phyloP scores from a whole-genome alignment of 2,888 invertebrate species.

The Pseudococcus viburni region DNA sequence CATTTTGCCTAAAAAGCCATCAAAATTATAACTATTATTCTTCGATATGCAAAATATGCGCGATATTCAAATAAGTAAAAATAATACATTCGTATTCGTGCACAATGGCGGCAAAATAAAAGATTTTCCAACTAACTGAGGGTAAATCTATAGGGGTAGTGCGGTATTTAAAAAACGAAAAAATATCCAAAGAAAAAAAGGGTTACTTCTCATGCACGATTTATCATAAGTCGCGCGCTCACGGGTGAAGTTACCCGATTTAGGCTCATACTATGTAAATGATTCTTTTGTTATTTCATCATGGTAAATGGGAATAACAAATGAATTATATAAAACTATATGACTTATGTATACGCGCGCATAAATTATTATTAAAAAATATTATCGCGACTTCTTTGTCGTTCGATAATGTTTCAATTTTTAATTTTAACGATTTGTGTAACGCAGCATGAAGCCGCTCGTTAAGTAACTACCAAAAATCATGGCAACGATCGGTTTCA shows the following conservation, averaged over 20 bases:
- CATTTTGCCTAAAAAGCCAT: slow-evolving; percentile 58
- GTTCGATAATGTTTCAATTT: slow-evolving; percentile 61
- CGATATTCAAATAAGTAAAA: slow-evolving; percentile 63
- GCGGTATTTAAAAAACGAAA: slow-evolving; percentile 61
- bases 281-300: slow-evolving; percentile 61
- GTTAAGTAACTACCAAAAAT: slow-evolving; percentile 56
- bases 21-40: slow-evolving; percentile 62
- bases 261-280: slow-evolving; percentile 61
- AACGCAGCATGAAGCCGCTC: slow-evolving; percentile 61
- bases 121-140: slow-evolving; percentile 59
- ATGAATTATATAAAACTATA: slow-evolving; percentile 64
- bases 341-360: slow-evolving; percentile 46
- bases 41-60: slow-evolving; percentile 63
- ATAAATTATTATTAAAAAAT: slow-evolving; percentile 62
- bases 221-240: slow-evolving; percentile 59
- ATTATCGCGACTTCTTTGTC: slow-evolving; percentile 48
- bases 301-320: slow-evolving; percentile 64
- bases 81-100: slow-evolving; percentile 50
- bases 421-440: slow-evolving; percentile 62
- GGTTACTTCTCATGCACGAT: slow-evolving; percentile 62
- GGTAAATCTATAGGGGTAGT: slow-evolving; percentile 56
- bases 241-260: slow-evolving; percentile 59
- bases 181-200: slow-evolving; percentile 54
- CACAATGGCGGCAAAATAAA: slow-evolving; percentile 62
- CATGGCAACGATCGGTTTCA: slow-evolving; percentile 39